Evolutionary conservation across 2,797 vertebrate species (phyloP).

Genomic region (Chelon auratus): DNA sequence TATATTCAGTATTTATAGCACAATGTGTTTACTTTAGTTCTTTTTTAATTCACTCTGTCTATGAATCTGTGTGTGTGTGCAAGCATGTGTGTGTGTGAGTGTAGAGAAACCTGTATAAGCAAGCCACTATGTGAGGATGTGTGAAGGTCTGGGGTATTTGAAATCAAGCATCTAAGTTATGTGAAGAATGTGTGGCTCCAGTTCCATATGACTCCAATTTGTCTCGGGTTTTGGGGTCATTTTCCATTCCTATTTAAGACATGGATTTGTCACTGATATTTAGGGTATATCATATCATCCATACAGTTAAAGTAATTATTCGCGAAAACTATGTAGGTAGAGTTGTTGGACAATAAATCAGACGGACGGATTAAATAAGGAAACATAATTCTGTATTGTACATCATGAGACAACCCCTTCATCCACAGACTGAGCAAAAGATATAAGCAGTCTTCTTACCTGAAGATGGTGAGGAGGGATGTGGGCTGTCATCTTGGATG

Average conservation of each 20-base stretch:
- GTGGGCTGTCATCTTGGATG: slow-evolving; percentile 97
- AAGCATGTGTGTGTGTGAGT: slow-evolving; percentile 31
- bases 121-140: slow-evolving; percentile 69
- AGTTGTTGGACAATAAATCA: background rate
- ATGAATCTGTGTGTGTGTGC: background rate
- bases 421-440: slow-evolving; percentile 12
- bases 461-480: slow-evolving; percentile 98
- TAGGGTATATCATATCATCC: background rate
- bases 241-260: slow-evolving; percentile 46
- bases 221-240: slow-evolving; percentile 64
- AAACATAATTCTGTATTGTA: slow-evolving; percentile 5
- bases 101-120: slow-evolving; percentile 69
- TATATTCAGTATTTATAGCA: too few relatives aligned
- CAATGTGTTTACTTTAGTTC: too few relatives aligned
- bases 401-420: background rate
- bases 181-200: slow-evolving; percentile 82
- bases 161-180: slow-evolving; percentile 86
- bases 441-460: slow-evolving; percentile 82
- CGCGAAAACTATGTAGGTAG: background rate
- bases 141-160: slow-evolving; percentile 83
- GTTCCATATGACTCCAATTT: slow-evolving; percentile 64
- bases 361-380: background rate
- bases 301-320: background rate
- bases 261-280: slow-evolving; percentile 24
- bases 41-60: too few relatives aligned